Evolutionary conservation across 2,797 vertebrate genomes (phyloP).

Genomic region (Melopsittacus undulatus): DNA sequence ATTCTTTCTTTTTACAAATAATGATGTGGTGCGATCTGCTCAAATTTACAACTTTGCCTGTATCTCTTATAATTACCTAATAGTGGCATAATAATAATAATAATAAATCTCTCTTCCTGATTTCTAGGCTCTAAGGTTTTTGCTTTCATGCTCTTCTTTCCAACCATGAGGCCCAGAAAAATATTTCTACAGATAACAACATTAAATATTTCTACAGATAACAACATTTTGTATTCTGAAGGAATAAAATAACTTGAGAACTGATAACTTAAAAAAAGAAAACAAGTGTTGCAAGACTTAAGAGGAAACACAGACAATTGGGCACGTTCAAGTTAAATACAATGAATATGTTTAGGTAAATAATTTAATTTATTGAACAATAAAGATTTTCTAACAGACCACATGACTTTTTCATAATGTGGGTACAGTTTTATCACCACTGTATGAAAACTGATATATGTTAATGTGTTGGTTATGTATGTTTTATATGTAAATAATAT

Average conservation of each 20-base stretch:
- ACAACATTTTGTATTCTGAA: not conserved
- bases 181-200: not conserved
- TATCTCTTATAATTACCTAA: not conserved
- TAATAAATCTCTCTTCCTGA: not conserved
- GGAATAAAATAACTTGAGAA: not conserved
- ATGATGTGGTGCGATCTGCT: not conserved
- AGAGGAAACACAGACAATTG: not conserved
- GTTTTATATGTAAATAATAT: not conserved
- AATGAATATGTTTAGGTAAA: not conserved
- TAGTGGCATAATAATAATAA: not conserved
- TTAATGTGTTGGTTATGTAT: not conserved
- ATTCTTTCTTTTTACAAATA: slow-evolving; percentile 9
- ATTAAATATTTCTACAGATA: not conserved
- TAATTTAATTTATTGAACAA: not conserved
- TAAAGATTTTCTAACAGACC: not conserved
- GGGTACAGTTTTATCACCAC: not conserved
- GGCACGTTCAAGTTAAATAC: not conserved
- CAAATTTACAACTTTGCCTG: not conserved
- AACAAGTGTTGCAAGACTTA: not conserved
- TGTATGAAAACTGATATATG: not conserved
- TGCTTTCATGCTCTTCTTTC: not conserved
- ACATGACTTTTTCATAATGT: not conserved
- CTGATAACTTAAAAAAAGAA: not conserved
- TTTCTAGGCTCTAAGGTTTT: not conserved
- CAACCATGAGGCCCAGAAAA: not conserved